Base-by-base conservation (phyloP, 92 coral and sea anemone species). In the Phenganax subtilis region DNA sequence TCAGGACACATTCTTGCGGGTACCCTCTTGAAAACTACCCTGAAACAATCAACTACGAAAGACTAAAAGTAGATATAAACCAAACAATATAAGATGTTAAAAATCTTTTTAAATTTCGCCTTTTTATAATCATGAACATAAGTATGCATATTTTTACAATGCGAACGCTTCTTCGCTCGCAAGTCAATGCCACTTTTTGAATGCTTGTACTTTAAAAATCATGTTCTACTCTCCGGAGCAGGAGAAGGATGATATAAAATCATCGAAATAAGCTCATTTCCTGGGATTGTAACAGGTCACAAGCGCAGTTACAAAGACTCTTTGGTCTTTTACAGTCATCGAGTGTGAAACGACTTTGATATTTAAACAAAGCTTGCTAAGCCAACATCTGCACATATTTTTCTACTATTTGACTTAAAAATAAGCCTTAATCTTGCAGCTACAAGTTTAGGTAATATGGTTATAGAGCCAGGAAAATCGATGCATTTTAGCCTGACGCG, bases 1-100 rank as follows among this genome's bases (percentile, higher is more conserved):
- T 15, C 72, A 61, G 82, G 61, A 31, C 54, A 77, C 31, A 60
- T 72, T 37, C 63, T 52, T 64, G 82, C 82, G 67, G 82, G 82
- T 78, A 78, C 51, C 37, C 56, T 4, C 28, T 62, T n/a, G 28
- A 57, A 76, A 59, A 30, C 31, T 44, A 77, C 82, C 82, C 71
- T 59, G 72, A 77, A 61, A 56, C 31, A 74, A 51, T 8, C 65
- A 29, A 75, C 2, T 76, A 17, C 37, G 9, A 27, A 54, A 44
- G 17, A 58, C 54, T 28, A 62, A 5, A 66, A 9, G 47, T 25
- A 1, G 72, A 20, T 9, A 3, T 66, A 9, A 29, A 14, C 67
- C 72, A 66, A 66, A 66, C 72, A 66, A 15, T 30, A 20, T 66
- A 2, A 20, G 47, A 37, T 37, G 47, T 66, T 25, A 66, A 66